These are phyloP conservation scores for Toxotes lorentzi DNA, from an alignment of 2,797 vertebrate species.

Conservation along the genomic window DNA sequence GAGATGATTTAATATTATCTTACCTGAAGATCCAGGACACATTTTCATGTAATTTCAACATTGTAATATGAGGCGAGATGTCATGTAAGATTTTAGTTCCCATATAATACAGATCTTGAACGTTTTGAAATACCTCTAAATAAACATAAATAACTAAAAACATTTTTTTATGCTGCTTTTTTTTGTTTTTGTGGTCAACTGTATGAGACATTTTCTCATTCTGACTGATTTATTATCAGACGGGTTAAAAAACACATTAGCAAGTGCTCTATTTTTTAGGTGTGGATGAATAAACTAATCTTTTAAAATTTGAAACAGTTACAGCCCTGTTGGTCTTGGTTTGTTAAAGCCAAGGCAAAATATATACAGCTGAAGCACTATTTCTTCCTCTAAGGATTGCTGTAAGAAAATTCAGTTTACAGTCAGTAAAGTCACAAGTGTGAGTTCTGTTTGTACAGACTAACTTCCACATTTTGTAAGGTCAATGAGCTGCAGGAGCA, in stretches of 20 bases:
- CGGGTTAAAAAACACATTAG: background rate
- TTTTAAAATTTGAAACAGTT: background rate
- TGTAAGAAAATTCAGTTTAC: background rate
- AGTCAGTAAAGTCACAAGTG: background rate
- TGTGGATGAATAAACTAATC: background rate
- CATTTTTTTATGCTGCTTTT: background rate
- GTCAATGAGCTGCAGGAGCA: background rate
- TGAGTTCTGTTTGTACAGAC: background rate
- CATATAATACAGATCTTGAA: background rate
- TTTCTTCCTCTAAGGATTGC: background rate
- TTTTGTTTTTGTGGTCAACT: background rate
- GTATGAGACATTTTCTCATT: background rate
- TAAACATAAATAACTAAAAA: background rate
- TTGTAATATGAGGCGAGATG: background rate
- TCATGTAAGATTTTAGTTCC: background rate
- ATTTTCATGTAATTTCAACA: background rate
- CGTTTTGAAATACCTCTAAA: background rate
- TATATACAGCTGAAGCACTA: background rate
- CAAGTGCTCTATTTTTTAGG: background rate
- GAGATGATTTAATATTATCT: background rate
- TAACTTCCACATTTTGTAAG: background rate
- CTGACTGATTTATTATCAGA: constrained; percentile 6
- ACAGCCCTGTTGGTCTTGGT: background rate
- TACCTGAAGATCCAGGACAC: background rate
- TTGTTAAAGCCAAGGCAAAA: background rate